Evolutionary conservation across 2,797 vertebrate species (phyloP).

Genomic region (Microctenopoma stevenorrisi): DNA sequence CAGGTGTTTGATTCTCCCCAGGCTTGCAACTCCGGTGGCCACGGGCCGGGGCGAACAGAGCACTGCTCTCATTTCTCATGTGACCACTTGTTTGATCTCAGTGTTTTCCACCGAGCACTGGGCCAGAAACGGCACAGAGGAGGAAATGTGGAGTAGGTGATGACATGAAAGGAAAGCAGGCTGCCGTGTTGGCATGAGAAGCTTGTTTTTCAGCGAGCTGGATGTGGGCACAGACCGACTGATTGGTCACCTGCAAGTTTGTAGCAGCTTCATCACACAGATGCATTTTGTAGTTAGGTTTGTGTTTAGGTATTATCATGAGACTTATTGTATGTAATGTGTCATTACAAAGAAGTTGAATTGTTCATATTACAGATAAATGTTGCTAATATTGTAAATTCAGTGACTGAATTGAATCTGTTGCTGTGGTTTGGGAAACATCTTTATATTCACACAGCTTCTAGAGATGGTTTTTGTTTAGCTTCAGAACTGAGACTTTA

Average conservation of each 20-base stretch:
- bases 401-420: not conserved
- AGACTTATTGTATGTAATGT: not conserved
- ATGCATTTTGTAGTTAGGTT: not conserved
- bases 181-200: slow-evolving; percentile 29
- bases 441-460: too few relatives aligned
- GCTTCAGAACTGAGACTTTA: too few relatives aligned
- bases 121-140: slow-evolving; percentile 40
- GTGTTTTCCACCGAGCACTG: slow-evolving; percentile 38
- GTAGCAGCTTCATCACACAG: not conserved
- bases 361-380: too few relatives aligned
- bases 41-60: slow-evolving; percentile 27
- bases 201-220: slow-evolving; percentile 9
- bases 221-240: slow-evolving; percentile 26
- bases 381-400: not conserved
- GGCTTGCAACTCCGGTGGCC: slow-evolving; percentile 69
- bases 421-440: not conserved
- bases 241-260: slow-evolving; percentile 36
- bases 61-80: slow-evolving; percentile 56
- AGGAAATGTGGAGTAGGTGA: slow-evolving; percentile 62
- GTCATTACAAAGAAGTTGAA: not conserved
- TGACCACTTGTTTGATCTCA: slow-evolving; percentile 68
- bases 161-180: slow-evolving; percentile 56
- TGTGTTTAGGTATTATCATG: not conserved
- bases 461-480: too few relatives aligned
- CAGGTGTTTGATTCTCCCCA: slow-evolving; percentile 78